Evolutionary conservation across 1,140 invertebrate species (phyloP).

Genomic region (Chironomus striatipennis): DNA sequence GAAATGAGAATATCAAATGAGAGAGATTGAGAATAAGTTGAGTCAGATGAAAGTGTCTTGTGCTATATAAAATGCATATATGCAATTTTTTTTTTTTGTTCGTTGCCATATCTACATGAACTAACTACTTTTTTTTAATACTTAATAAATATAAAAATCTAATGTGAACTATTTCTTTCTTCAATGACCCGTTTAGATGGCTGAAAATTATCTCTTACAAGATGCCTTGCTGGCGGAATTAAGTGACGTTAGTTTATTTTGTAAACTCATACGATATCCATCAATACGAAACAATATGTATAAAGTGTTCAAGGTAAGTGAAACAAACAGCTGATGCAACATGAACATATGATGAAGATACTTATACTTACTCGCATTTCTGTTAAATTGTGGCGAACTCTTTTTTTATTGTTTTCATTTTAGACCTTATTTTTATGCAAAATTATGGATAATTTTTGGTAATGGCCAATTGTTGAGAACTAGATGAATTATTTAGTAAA

Average conservation of each 20-base stretch:
- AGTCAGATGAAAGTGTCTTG: neutral
- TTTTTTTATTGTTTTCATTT: neutral
- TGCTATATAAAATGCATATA: conserved; percentile 6
- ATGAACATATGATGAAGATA: neutral
- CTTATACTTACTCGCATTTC: neutral
- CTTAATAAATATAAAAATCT: too few species aligned
- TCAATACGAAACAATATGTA: conserved; percentile 4
- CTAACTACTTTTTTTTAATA: neutral
- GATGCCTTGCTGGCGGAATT: neutral
- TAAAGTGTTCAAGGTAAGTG: conserved; percentile 15
- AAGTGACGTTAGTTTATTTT: conserved; percentile 7
- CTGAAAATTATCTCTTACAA: neutral
- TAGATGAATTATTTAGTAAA: too few species aligned
- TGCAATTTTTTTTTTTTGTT: neutral
- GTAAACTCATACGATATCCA: conserved; percentile 1
- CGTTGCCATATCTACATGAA: neutral
- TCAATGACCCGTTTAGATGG: neutral
- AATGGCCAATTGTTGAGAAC: too few species aligned
- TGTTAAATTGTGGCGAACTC: neutral
- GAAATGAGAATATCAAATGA: neutral
- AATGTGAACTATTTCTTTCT: neutral
- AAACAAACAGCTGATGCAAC: conserved; percentile 15
- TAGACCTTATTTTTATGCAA: too few species aligned
- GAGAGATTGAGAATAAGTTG: neutral
- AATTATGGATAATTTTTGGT: too few species aligned